These are phyloP conservation scores for Lepidochrysops patricia DNA, from an alignment of 2,888 invertebrate genomes.

Conservation along the genomic window DNA sequence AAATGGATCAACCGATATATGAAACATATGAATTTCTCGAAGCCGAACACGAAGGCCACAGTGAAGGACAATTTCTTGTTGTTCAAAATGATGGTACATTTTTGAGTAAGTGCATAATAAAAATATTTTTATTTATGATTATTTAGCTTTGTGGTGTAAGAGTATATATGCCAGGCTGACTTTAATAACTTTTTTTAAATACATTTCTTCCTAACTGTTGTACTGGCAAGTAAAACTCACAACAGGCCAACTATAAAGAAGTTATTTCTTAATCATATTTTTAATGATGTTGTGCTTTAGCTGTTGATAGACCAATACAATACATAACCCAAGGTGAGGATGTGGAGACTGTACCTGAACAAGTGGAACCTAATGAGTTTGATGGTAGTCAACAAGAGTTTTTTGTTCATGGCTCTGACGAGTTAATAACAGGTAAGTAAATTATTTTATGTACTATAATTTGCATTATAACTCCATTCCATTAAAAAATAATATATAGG, in stretches of 20 bases:
- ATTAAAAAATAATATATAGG: too few relatives aligned
- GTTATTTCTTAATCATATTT: too few relatives aligned
- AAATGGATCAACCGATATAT: constrained; percentile 51
- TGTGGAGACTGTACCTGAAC: constrained; percentile 37
- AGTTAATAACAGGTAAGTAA: constrained; percentile 25
- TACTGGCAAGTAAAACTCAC: too few relatives aligned
- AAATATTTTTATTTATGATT: not conserved
- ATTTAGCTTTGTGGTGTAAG: constrained; percentile 7
- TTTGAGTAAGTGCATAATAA: constrained; percentile 31
- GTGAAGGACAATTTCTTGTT: constrained; percentile 48
- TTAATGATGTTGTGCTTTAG: constrained; percentile 20
- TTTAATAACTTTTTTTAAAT: too few relatives aligned
- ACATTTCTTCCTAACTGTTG: too few relatives aligned
- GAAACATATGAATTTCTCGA: constrained; percentile 53
- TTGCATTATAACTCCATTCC: too few relatives aligned
- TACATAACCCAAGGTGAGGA: constrained; percentile 47
- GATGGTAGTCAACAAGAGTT: constrained; percentile 49
- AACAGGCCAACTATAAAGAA: too few relatives aligned
- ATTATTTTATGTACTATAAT: constrained; percentile 11
- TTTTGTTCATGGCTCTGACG: constrained; percentile 46
- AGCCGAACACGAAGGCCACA: constrained; percentile 31
- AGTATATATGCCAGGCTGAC: too few relatives aligned
- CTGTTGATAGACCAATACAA: constrained; percentile 50
- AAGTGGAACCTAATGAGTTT: constrained; percentile 41
- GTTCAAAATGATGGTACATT: constrained; percentile 57